Conservation (phyloP, 1,140 invertebrate genomes). For the Aphelenchoides fujianensis region DNA sequence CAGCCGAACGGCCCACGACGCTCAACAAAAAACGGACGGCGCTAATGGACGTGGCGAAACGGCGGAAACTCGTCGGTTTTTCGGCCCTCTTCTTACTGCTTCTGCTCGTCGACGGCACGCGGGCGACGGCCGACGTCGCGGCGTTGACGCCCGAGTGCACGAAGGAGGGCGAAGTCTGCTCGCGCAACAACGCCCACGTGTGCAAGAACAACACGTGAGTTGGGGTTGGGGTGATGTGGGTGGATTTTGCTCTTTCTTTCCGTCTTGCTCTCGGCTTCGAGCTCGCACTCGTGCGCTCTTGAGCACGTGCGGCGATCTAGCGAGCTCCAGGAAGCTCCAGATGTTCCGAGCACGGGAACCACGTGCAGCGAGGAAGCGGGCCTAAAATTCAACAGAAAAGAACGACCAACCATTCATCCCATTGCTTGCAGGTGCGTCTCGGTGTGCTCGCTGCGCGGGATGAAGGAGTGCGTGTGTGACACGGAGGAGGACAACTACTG, state of each 20-base stretch:
- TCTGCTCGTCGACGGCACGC: background rate
- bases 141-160: constrained; percentile 1
- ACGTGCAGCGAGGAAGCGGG: no score
- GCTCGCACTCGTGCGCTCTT: no score
- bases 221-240: background rate
- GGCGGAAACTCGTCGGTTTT: no score
- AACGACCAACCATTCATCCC: no score
- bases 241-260: background rate
- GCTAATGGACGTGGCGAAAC: background rate
- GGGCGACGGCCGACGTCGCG: background rate
- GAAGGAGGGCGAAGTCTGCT: constrained; percentile 45
- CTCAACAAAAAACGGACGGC: no score
- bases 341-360: no score
- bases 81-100: constrained; percentile 18
- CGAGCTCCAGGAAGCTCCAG: no score
- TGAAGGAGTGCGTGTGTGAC: constrained; percentile 60
- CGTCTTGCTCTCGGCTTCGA: no score
- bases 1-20: no score
- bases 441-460: constrained; percentile 55
- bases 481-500: constrained; percentile 61
- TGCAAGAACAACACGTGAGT: constrained; percentile 60
- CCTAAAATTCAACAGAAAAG: background rate
- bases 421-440: constrained; percentile 57
- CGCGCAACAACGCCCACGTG: constrained; percentile 52
- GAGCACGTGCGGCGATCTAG: no score